A percentile compares a stretch with the other conserved stretches of the same genome.
These are phyloP conservation scores for Orgyia antiqua DNA, from an alignment of 2,888 invertebrate genomes.

Conservation along the genomic window DNA sequence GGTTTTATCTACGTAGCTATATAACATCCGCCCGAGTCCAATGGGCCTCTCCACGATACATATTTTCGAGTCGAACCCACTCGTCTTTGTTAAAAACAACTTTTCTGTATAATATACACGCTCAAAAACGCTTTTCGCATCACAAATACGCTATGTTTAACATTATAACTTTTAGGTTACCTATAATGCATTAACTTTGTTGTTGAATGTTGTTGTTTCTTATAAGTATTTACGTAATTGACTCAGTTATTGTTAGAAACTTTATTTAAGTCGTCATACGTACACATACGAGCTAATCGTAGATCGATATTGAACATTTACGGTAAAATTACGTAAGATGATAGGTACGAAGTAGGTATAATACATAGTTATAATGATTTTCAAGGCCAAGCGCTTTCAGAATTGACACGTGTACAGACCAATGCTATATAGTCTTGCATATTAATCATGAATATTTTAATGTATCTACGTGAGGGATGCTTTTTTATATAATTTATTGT, in stretches of 20 bases:
- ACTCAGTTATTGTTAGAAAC: slow-evolving; percentile 33
- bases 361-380: slow-evolving; percentile 44
- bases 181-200: slow-evolving; percentile 33
- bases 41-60: slow-evolving; percentile 65
- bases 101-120: slow-evolving; percentile 56
- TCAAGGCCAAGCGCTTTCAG: slow-evolving; percentile 64
- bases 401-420: slow-evolving; percentile 34
- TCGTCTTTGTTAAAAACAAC: slow-evolving; percentile 69
- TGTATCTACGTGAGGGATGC: slow-evolving; percentile 20
- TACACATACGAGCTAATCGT: slow-evolving; percentile 39
- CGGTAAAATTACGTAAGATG: slow-evolving; percentile 56
- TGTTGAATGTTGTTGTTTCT: slow-evolving; percentile 23
- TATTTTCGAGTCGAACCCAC: slow-evolving; percentile 64
- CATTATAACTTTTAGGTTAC: slow-evolving; percentile 55
- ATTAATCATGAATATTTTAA: slow-evolving; percentile 22
- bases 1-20: slow-evolving; percentile 78
- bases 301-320: slow-evolving; percentile 50
- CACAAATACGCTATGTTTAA: slow-evolving; percentile 22
- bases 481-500: slow-evolving; percentile 14
- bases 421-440: slow-evolving; percentile 31
- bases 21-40: slow-evolving; percentile 70
- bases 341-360: slow-evolving; percentile 40
- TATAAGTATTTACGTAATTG: slow-evolving; percentile 28
- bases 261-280: slow-evolving; percentile 45
- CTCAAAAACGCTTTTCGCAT: slow-evolving; percentile 53